A percentile compares a stretch with the other conserved stretches of the same genome.
Evolutionary conservation across 2,113 vertebrate species (phyloP).

Genomic region (Phycodurus eques): DNA sequence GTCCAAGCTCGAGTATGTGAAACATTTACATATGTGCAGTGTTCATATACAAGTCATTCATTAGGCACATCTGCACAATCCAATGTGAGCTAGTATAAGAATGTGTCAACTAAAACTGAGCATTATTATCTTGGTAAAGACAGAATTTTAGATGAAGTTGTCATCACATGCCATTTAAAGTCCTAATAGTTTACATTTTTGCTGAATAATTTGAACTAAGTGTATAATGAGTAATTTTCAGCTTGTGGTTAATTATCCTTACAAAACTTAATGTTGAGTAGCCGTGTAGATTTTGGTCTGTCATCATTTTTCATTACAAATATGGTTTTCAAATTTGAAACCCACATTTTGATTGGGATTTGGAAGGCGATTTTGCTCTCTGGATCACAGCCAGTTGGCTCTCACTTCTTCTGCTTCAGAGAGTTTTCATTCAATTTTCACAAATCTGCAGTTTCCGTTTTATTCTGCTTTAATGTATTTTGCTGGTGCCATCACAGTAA

Average conservation of each 20-base stretch:
- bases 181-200: neutral
- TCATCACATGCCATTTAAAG: neutral
- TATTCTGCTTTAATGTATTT: too few relatives aligned
- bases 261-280: neutral
- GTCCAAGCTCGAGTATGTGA: neutral
- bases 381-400: neutral
- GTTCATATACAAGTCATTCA: neutral
- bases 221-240: neutral
- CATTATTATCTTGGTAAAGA: neutral
- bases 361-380: neutral
- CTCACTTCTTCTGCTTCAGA: neutral
- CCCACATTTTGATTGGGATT: constrained; percentile 1
- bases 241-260: neutral
- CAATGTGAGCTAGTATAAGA: neutral
- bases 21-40: neutral
- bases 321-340: neutral
- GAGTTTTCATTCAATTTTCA: neutral
- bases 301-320: neutral
- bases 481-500: too few relatives aligned
- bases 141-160: too few relatives aligned
- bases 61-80: neutral
- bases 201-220: neutral
- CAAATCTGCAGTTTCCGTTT: neutral
- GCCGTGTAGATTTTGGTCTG: neutral
- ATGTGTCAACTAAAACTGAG: neutral